Conservation (phyloP, 2,797 vertebrate genomes). For the Enteromius viviparus region DNA sequence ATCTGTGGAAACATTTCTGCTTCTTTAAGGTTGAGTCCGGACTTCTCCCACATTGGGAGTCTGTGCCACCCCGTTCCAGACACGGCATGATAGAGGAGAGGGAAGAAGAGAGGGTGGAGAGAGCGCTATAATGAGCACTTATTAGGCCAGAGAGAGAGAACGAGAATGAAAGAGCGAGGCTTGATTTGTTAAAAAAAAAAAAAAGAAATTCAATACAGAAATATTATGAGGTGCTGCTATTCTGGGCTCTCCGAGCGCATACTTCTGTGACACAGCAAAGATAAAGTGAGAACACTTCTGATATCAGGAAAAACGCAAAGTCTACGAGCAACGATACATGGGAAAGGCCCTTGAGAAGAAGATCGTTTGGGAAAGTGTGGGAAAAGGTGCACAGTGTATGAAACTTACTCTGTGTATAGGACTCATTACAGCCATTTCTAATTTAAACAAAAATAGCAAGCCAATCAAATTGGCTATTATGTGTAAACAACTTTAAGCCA, state of each 20-base stretch:
- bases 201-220: constrained; percentile 62
- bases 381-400: neutral
- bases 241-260: constrained; percentile 67
- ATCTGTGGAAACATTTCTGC: constrained; percentile 44
- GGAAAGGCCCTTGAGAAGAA: constrained; percentile 5
- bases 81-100: constrained; percentile 47
- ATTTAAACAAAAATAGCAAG: neutral
- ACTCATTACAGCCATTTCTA: constrained; percentile 9
- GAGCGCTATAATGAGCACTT: constrained; percentile 51
- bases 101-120: constrained; percentile 34
- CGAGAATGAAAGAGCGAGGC: constrained; percentile 42
- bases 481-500: neutral
- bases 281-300: constrained; percentile 55
- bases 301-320: constrained; percentile 51
- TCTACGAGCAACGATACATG: constrained; percentile 13
- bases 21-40: constrained; percentile 44
- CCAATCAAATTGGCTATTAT: neutral
- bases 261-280: constrained; percentile 53
- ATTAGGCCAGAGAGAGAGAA: constrained; percentile 40
- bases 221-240: constrained; percentile 75
- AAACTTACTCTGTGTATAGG: neutral
- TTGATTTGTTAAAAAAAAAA: constrained; percentile 35
- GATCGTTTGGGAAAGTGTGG: neutral
- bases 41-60: constrained; percentile 49
- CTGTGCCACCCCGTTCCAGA: constrained; percentile 64